Conservation (phyloP, 2,797 vertebrate genomes). For the Eutrigla gurnardus region DNA sequence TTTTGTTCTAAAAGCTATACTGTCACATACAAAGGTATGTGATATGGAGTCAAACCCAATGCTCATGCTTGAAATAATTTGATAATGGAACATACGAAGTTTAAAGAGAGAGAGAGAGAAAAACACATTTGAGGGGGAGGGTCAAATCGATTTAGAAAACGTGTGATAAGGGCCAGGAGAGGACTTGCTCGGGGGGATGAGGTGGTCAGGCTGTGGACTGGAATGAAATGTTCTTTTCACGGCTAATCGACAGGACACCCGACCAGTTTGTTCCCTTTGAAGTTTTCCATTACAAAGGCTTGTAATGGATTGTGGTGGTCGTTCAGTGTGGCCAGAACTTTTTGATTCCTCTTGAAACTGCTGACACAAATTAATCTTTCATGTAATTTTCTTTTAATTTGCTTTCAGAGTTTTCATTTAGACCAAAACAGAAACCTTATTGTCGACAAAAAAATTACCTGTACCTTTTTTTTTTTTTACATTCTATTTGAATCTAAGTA, state of each 20-base stretch:
- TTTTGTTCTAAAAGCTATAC: not conserved
- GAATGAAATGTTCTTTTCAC: slow-evolving; percentile 65
- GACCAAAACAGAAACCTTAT: slow-evolving; percentile 11
- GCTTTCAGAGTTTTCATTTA: slow-evolving; percentile 20
- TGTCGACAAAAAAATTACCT: not conserved
- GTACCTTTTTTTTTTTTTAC: not conserved
- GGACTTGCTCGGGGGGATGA: slow-evolving; percentile 46
- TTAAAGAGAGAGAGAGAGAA: slow-evolving; percentile 15
- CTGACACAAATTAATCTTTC: slow-evolving; percentile 6
- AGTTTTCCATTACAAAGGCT: slow-evolving; percentile 41
- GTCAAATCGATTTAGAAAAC: slow-evolving; percentile 49
- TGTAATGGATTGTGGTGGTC: slow-evolving; percentile 15
- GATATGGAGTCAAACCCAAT: not conserved
- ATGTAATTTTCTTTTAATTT: slow-evolving; percentile 11
- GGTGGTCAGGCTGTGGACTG: slow-evolving; percentile 40
- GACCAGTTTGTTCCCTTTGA: slow-evolving; percentile 52
- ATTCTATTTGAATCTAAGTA: not conserved
- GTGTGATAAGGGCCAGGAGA: slow-evolving; percentile 43
- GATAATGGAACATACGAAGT: not conserved
- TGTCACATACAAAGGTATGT: not conserved
- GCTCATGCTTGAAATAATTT: slow-evolving; percentile 1
- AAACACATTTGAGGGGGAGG: not conserved
- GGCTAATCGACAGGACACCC: slow-evolving; percentile 43
- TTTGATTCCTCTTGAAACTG: not conserved
- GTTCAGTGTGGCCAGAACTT: not conserved